These are phyloP conservation scores for Tetragonisca angustula DNA, from an alignment of 2,888 invertebrate genomes.

Conservation along the genomic window DNA sequence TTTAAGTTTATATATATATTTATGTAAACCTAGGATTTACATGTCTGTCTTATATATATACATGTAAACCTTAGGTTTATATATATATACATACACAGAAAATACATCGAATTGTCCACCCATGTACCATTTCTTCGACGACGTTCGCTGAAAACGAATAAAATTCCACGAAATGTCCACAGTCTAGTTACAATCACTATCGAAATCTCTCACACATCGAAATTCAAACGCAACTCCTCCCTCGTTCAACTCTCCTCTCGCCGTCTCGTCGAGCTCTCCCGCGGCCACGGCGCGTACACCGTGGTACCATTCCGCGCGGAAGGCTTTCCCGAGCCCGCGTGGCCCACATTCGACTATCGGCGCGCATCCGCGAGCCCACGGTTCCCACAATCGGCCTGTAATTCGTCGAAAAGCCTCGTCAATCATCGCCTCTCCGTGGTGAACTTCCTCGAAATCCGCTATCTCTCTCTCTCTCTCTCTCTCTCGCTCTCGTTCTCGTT, in stretches of 20 bases:
- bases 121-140: too few relatives aligned
- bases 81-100: too few relatives aligned
- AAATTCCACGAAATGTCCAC: too few relatives aligned
- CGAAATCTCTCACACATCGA: not conserved
- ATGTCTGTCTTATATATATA: too few relatives aligned
- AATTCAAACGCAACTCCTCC: not conserved
- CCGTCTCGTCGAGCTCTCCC: not conserved
- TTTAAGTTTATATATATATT: too few relatives aligned
- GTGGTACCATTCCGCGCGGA: not conserved
- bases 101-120: too few relatives aligned
- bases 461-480: not conserved
- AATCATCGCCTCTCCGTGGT: constrained; percentile 27
- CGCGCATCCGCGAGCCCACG: not conserved
- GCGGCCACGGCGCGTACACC: not conserved
- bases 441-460: constrained; percentile 37
- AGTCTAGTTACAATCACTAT: too few relatives aligned
- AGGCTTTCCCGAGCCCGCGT: constrained; percentile 2
- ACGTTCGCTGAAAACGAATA: too few relatives aligned
- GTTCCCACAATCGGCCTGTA: constrained; percentile 16
- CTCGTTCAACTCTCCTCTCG: not conserved
- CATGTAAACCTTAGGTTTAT: too few relatives aligned
- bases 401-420: constrained; percentile 51
- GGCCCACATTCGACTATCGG: constrained; percentile 1
- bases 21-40: too few relatives aligned
- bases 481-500: too few relatives aligned